phyloP scores from a whole-genome alignment of 2,113 vertebrate genomes.

The Sylvilagus bachmani region DNA sequence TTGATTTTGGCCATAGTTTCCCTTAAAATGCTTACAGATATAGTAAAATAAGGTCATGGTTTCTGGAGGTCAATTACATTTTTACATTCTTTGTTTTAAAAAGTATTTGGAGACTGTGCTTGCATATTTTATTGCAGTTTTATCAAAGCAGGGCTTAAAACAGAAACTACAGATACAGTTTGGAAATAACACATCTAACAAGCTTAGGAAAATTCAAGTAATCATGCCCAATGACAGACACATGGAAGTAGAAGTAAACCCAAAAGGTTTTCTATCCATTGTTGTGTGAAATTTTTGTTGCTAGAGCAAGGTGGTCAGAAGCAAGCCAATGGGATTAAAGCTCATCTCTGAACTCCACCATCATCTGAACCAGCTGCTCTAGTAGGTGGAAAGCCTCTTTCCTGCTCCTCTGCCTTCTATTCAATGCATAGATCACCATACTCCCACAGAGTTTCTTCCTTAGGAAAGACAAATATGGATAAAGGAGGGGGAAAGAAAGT shows the following conservation, averaged over 20 bases:
- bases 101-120: not conserved
- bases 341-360: not conserved
- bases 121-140: not conserved
- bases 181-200: not conserved
- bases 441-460: not conserved
- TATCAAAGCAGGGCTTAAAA: not conserved
- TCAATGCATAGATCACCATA: not conserved
- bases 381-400: not conserved
- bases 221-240: not conserved
- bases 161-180: not conserved
- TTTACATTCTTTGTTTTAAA: slow-evolving; percentile 37
- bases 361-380: not conserved
- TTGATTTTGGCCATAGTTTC: not conserved
- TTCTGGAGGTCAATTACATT: not conserved
- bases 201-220: not conserved
- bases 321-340: not conserved
- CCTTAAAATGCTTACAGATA: not conserved
- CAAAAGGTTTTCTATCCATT: not conserved
- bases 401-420: not conserved
- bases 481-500: not conserved
- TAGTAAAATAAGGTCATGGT: not conserved
- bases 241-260: not conserved
- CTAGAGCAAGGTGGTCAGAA: not conserved
- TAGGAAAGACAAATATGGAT: not conserved
- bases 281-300: not conserved